phyloP scores from a whole-genome alignment of 64 coral and sea anemone genomes.

The Hydrozoanthus tunicans region DNA sequence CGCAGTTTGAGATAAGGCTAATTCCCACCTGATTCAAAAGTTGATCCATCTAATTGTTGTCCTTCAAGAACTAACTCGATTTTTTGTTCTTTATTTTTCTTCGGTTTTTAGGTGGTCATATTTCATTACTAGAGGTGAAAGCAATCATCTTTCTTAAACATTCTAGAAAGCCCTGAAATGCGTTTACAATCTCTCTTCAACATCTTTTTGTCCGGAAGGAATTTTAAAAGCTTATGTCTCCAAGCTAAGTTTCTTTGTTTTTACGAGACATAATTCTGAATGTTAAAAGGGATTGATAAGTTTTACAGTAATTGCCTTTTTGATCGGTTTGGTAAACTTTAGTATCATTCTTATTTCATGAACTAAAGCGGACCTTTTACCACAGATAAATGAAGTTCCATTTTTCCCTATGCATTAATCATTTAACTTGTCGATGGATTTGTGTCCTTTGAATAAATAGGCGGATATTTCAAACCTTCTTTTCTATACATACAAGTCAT shows the following conservation, averaged over 20 bases:
- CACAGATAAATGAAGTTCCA: not conserved
- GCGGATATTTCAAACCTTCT: not conserved
- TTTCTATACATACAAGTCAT: not conserved
- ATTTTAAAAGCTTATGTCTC: slow-evolving; percentile 7
- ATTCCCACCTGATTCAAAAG: not conserved
- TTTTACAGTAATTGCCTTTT: not conserved
- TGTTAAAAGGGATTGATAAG: not conserved
- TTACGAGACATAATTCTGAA: not conserved
- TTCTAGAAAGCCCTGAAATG: no score
- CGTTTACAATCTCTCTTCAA: not conserved
- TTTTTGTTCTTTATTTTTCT: not conserved
- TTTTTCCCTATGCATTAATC: not conserved
- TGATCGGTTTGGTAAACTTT: not conserved
- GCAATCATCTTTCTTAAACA: no score
- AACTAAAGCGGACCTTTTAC: not conserved
- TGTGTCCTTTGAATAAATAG: not conserved
- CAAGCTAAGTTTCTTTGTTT: not conserved
- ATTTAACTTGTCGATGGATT: not conserved
- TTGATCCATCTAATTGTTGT: not conserved
- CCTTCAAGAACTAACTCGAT: not conserved
- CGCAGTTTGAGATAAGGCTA: not conserved
- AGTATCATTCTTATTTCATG: not conserved
- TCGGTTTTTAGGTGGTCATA: no score
- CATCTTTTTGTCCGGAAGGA: not conserved
- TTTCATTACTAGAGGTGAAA: no score